These are phyloP conservation scores for Gavialis gangeticus DNA, from an alignment of 2,113 vertebrate genomes.

Conservation along the genomic window DNA sequence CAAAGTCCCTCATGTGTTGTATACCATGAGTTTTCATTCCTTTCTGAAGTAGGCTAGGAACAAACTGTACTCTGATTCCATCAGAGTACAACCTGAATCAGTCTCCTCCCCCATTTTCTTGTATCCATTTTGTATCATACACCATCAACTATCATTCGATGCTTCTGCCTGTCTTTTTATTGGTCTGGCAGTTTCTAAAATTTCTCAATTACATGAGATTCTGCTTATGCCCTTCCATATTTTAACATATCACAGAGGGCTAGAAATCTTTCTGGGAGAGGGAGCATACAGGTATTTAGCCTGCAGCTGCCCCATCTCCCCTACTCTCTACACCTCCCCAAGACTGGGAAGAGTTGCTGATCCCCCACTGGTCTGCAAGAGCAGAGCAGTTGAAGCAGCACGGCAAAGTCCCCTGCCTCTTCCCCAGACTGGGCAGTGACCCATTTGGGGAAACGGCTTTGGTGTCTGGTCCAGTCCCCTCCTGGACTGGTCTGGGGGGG, in stretches of 20 bases:
- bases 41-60: not conserved
- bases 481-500: too few species aligned
- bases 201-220: not conserved
- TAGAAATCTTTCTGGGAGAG: too few species aligned
- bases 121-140: not conserved
- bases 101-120: not conserved
- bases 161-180: not conserved
- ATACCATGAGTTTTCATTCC: not conserved
- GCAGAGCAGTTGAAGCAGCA: too few species aligned
- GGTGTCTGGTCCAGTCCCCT: too few species aligned
- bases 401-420: too few species aligned
- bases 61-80: not conserved
- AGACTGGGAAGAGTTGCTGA: too few species aligned
- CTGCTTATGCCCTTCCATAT: not conserved
- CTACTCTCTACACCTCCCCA: too few species aligned
- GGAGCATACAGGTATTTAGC: too few species aligned
- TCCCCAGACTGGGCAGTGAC: too few species aligned
- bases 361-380: too few species aligned
- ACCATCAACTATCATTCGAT: not conserved
- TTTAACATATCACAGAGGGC: not conserved
- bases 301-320: too few species aligned
- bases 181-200: not conserved
- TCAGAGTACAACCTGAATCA: rapidly evolving
- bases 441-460: too few species aligned
- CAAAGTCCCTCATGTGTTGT: not conserved